Conservation (phyloP, 2,888 invertebrate genomes). For the Athetis lepigone region DNA sequence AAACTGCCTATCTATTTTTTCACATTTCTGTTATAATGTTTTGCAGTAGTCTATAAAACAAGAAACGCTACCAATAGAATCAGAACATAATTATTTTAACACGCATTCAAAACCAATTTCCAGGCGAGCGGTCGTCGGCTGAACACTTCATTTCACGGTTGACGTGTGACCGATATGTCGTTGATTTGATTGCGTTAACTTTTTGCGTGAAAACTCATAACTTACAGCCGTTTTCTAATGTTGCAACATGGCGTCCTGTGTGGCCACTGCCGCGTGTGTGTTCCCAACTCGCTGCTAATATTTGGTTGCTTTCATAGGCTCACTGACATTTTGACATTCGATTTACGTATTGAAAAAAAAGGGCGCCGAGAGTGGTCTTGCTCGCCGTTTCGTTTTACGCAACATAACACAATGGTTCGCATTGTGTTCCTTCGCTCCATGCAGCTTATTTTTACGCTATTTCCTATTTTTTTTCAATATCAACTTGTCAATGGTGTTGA, state of each 20-base stretch:
- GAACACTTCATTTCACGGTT: slow-evolving; percentile 85
- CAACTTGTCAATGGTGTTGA: slow-evolving; percentile 81
- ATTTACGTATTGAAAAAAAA: slow-evolving; percentile 76
- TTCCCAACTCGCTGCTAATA: slow-evolving; percentile 77
- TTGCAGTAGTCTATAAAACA: slow-evolving; percentile 40
- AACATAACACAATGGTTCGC: slow-evolving; percentile 74
- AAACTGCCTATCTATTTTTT: neutral
- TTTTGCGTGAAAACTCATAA: slow-evolving; percentile 79
- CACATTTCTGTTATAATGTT: slow-evolving; percentile 8
- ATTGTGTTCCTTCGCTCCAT: slow-evolving; percentile 71
- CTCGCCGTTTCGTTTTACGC: slow-evolving; percentile 68
- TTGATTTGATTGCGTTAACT: slow-evolving; percentile 81
- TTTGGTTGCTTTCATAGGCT: slow-evolving; percentile 86
- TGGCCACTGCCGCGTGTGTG: slow-evolving; percentile 86
- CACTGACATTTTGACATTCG: slow-evolving; percentile 84
- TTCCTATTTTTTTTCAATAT: slow-evolving; percentile 80
- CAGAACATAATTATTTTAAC: slow-evolving; percentile 59
- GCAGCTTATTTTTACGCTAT: slow-evolving; percentile 76
- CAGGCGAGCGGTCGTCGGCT: slow-evolving; percentile 66
- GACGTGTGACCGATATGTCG: slow-evolving; percentile 79
- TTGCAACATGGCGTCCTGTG: slow-evolving; percentile 86
- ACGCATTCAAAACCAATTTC: slow-evolving; percentile 78
- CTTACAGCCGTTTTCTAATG: slow-evolving; percentile 77
- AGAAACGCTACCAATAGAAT: slow-evolving; percentile 50
- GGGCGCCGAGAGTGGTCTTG: slow-evolving; percentile 73